These are phyloP conservation scores for Clinocottus analis DNA, from an alignment of 2,113 vertebrate species.

Conservation along the genomic window DNA sequence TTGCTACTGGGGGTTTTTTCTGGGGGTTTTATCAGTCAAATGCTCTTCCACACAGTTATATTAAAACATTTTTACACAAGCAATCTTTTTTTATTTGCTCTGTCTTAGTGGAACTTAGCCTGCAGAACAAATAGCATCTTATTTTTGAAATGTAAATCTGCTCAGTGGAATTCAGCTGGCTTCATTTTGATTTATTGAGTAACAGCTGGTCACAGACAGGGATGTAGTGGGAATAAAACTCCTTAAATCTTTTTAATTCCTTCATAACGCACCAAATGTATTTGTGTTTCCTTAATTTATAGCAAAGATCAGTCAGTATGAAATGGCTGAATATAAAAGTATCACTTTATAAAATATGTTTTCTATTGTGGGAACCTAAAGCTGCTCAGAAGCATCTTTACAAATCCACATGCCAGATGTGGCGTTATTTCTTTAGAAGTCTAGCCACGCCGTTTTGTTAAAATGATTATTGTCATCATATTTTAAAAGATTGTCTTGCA, in stretches of 20 bases:
- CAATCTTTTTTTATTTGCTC: slow-evolving; percentile 16
- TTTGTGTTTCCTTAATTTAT: slow-evolving; percentile 56
- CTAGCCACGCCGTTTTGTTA: not conserved
- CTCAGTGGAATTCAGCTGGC: slow-evolving; percentile 49
- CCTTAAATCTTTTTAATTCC: slow-evolving; percentile 62
- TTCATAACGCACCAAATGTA: slow-evolving; percentile 44
- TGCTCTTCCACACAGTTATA: slow-evolving; percentile 12
- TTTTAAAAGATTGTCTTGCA: slow-evolving; percentile 5
- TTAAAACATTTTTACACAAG: slow-evolving; percentile 33
- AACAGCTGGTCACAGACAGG: slow-evolving; percentile 64
- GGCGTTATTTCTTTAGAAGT: not conserved
- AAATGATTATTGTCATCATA: slow-evolving; percentile 6
- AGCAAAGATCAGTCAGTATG: slow-evolving; percentile 31
- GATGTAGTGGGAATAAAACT: slow-evolving; percentile 48
- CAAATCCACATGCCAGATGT: slow-evolving; percentile 2
- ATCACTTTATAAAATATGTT: slow-evolving; percentile 35
- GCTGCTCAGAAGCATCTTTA: not conserved
- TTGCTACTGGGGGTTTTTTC: not conserved
- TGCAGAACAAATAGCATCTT: slow-evolving; percentile 35
- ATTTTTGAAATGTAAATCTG: slow-evolving; percentile 37
- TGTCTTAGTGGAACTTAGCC: slow-evolving; percentile 14
- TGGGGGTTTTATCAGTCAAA: slow-evolving; percentile 6
- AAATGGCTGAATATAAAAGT: slow-evolving; percentile 43
- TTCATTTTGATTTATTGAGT: slow-evolving; percentile 58
- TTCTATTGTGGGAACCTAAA: slow-evolving; percentile 17